These are phyloP conservation scores for Semotilus atromaculatus DNA, from an alignment of 2,797 vertebrate species.

Conservation along the genomic window DNA sequence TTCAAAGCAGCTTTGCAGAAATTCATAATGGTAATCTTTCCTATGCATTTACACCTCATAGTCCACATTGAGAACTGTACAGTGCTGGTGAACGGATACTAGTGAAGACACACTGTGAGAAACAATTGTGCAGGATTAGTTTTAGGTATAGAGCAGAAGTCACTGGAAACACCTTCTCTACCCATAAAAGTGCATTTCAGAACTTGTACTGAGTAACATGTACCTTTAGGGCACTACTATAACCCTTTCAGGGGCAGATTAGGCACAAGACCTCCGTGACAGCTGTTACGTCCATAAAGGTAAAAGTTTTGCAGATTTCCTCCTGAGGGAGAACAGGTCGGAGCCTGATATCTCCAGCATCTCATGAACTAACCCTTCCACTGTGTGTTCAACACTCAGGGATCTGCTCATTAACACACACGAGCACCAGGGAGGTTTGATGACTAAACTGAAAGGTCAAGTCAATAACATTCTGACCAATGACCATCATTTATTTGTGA, in stretches of 20 bases:
- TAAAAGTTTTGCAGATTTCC: neutral
- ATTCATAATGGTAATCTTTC: neutral
- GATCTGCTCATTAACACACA: neutral
- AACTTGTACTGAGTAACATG: neutral
- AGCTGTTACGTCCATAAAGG: neutral
- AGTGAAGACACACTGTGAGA: no score
- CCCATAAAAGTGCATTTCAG: neutral
- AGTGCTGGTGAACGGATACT: no score
- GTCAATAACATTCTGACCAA: neutral
- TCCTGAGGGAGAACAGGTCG: neutral
- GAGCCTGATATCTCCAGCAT: neutral
- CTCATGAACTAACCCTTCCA: neutral
- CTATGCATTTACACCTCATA: neutral
- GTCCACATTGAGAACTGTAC: neutral
- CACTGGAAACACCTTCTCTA: neutral
- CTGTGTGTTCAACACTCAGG: neutral
- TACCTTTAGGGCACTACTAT: neutral
- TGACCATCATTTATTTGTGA: neutral
- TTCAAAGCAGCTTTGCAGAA: neutral
- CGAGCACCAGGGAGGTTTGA: neutral
- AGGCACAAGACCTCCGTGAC: neutral
- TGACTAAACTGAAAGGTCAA: neutral
- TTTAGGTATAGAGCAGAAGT: neutral
- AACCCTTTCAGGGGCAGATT: neutral
- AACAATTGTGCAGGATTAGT: neutral